Conservation (phyloP, 2,113 vertebrate species). For the Copsychus sechellarum region DNA sequence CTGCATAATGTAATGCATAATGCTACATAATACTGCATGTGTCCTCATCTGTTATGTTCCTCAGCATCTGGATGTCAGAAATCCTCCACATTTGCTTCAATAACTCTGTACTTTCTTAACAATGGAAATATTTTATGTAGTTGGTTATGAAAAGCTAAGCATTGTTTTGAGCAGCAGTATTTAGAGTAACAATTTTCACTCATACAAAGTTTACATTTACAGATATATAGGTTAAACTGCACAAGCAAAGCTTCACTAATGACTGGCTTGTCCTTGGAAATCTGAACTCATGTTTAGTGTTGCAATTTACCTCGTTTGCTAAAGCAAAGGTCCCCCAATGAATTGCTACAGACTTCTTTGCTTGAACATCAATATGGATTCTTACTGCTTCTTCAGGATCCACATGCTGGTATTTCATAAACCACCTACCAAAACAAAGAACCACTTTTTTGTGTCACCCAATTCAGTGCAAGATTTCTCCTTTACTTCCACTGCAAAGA, state of each 20-base stretch:
- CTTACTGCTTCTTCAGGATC: conserved; percentile 92
- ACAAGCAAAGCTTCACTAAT: neutral
- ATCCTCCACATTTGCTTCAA: neutral
- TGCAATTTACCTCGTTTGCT: conserved; percentile 86
- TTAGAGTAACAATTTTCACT: neutral
- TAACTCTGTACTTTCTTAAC: neutral
- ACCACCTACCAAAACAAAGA: conserved; percentile 79
- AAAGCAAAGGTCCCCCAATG: conserved; percentile 98
- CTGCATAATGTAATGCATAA: neutral
- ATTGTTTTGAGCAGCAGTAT: neutral
- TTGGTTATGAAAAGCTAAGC: neutral
- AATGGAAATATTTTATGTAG: neutral
- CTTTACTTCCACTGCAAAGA: neutral
- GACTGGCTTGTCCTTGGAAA: neutral
- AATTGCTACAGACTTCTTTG: conserved; percentile 89
- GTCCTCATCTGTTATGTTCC: neutral
- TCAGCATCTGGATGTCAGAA: neutral
- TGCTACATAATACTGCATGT: accelerated
- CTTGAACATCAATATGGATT: conserved; percentile 90
- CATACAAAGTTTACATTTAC: neutral
- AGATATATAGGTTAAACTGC: neutral
- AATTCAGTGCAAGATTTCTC: neutral
- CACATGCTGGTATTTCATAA: conserved; percentile 93
- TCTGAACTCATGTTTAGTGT: neutral
- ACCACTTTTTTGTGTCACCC: neutral